These are phyloP conservation scores for Lissonota sp. DNA, from an alignment of 2,888 invertebrate genomes.

Conservation along the genomic window DNA sequence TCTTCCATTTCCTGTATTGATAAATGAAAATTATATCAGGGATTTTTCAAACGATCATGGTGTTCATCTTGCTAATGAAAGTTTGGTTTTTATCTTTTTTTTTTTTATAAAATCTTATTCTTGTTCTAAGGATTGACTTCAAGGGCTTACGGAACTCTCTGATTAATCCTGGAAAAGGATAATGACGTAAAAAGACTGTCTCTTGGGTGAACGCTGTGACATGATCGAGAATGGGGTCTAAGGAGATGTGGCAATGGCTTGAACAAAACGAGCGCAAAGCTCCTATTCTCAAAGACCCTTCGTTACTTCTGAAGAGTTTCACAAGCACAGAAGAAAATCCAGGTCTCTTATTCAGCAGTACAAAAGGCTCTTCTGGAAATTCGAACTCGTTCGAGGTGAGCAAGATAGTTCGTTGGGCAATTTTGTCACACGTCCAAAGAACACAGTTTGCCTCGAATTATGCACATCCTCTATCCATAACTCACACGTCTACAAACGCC, in stretches of 20 bases:
- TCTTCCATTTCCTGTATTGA: neutral
- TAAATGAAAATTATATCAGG: neutral
- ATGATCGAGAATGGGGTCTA: constrained; percentile 24
- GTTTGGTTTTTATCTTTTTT: too few relatives aligned
- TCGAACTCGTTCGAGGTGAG: constrained; percentile 67
- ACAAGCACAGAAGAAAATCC: constrained; percentile 39
- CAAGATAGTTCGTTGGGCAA: constrained; percentile 79
- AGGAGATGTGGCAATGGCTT: constrained; percentile 33
- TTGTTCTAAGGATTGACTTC: constrained; percentile 12
- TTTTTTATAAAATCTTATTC: constrained; percentile 6
- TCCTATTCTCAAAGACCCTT: constrained; percentile 68
- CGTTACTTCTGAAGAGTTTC: constrained; percentile 64
- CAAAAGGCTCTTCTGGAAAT: constrained; percentile 39
- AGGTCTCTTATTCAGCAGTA: constrained; percentile 21
- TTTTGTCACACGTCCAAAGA: constrained; percentile 75
- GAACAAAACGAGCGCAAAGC: constrained; percentile 25
- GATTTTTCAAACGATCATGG: neutral
- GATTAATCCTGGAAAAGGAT: constrained; percentile 18
- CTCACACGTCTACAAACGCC: neutral
- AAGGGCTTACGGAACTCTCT: constrained; percentile 41
- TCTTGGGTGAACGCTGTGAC: neutral
- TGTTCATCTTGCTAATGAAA: neutral
- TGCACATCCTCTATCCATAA: neutral
- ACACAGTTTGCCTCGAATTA: constrained; percentile 15
- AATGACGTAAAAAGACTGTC: constrained; percentile 30